A percentile compares a stretch with the other conserved stretches of the same genome.
Evolutionary conservation across 2,113 vertebrate genomes (phyloP).

Genomic region (Brevimyrus niger): DNA sequence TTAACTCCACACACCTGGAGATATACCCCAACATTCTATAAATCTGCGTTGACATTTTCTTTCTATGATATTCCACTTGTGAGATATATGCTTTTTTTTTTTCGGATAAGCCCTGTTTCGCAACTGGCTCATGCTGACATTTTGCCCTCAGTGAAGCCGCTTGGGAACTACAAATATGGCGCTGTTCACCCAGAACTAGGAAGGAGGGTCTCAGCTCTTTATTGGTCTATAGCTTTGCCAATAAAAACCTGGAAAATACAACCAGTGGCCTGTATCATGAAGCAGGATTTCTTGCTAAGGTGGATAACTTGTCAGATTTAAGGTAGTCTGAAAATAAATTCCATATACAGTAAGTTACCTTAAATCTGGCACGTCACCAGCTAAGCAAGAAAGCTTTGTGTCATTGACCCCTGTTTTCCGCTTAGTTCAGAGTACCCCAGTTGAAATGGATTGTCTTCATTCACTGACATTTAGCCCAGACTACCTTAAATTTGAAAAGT

Average conservation of each 20-base stretch:
- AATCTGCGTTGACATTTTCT: not conserved
- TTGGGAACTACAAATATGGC: not conserved
- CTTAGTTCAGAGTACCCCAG: not conserved
- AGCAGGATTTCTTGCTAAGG: not conserved
- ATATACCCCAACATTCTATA: too few relatives aligned
- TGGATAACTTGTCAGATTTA: not conserved
- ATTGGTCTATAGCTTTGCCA: not conserved
- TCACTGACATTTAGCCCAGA: not conserved
- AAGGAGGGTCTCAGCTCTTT: not conserved
- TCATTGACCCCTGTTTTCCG: not conserved
- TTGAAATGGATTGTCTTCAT: not conserved
- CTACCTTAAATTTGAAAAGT: not conserved
- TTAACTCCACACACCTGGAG: too few relatives aligned
- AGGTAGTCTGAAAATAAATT: not conserved
- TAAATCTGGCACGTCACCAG: not conserved
- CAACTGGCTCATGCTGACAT: not conserved
- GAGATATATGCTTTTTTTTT: not conserved
- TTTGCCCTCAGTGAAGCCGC: not conserved
- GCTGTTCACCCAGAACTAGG: not conserved
- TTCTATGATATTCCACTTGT: not conserved
- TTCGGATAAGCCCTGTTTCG: not conserved
- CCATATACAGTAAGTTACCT: not conserved
- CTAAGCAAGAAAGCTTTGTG: not conserved
- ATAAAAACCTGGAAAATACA: not conserved
- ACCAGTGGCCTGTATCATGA: not conserved